phyloP scores from a whole-genome alignment of 2,113 vertebrate genomes.

The Serinus canaria region DNA sequence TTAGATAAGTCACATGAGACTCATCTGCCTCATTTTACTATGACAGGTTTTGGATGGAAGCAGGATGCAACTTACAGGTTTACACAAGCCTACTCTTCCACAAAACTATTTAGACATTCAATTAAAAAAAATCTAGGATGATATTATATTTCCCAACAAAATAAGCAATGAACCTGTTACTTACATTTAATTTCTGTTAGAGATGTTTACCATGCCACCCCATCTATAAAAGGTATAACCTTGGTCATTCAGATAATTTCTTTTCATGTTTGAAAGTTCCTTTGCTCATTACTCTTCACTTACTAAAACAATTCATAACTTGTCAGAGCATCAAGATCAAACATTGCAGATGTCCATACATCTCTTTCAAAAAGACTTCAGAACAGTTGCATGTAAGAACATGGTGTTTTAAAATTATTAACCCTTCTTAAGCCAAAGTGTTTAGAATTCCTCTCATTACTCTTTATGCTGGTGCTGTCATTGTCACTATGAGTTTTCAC shows the following conservation, averaged over 20 bases:
- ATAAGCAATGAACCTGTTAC: not conserved
- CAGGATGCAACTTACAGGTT: conserved; percentile 9
- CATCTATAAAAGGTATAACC: not conserved
- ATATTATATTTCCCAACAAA: not conserved
- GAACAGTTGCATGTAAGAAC: not conserved
- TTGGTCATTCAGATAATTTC: not conserved
- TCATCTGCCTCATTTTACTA: not conserved
- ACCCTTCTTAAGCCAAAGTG: not conserved
- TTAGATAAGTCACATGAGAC: not conserved
- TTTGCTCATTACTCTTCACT: not conserved
- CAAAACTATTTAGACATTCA: not conserved
- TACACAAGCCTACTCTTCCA: not conserved
- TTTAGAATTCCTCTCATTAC: not conserved
- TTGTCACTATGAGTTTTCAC: not conserved
- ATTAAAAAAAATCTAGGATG: not conserved
- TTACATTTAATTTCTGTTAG: not conserved
- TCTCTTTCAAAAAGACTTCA: not conserved
- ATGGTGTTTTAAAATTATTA: not conserved
- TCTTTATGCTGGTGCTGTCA: not conserved
- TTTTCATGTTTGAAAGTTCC: not conserved
- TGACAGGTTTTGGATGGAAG: not conserved
- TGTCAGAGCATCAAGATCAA: not conserved
- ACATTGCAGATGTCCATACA: not conserved
- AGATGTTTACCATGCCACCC: not conserved
- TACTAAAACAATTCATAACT: not conserved